These are phyloP conservation scores for Astyanax mexicanus DNA, from an alignment of 2,797 vertebrate species.

Conservation along the genomic window DNA sequence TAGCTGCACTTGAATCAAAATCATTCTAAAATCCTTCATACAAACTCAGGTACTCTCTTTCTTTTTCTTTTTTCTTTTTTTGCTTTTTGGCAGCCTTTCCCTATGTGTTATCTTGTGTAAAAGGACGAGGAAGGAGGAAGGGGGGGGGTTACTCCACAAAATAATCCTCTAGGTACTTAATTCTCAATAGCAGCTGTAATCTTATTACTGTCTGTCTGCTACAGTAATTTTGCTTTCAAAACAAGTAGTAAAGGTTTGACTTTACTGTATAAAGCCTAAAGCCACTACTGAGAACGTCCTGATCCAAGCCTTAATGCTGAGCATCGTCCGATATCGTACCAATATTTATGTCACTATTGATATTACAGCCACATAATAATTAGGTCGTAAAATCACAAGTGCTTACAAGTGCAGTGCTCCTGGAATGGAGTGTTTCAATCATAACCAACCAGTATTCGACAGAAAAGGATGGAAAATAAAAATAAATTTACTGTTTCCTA, in stretches of 20 bases:
- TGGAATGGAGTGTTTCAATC: no score
- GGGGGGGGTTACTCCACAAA: neutral
- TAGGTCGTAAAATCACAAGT: no score
- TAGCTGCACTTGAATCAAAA: neutral
- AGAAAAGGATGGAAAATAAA: no score
- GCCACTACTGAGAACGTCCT: neutral
- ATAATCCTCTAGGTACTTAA: neutral
- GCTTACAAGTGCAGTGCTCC: no score
- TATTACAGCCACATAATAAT: no score
- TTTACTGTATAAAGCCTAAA: no score
- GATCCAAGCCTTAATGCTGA: no score
- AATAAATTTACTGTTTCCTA: no score
- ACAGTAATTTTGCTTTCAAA: neutral
- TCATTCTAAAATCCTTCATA: neutral
- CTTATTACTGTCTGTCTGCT: neutral
- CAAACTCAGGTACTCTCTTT: neutral
- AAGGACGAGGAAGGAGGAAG: neutral
- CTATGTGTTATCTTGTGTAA: neutral
- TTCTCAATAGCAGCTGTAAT: neutral
- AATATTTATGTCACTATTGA: no score
- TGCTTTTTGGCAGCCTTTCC: neutral
- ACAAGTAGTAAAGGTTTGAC: neutral
- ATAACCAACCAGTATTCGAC: no score
- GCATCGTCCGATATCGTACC: no score
- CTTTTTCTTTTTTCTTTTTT: no score